Conservation (phyloP, 2,797 vertebrate species). For the Manis pentadactyla region DNA sequence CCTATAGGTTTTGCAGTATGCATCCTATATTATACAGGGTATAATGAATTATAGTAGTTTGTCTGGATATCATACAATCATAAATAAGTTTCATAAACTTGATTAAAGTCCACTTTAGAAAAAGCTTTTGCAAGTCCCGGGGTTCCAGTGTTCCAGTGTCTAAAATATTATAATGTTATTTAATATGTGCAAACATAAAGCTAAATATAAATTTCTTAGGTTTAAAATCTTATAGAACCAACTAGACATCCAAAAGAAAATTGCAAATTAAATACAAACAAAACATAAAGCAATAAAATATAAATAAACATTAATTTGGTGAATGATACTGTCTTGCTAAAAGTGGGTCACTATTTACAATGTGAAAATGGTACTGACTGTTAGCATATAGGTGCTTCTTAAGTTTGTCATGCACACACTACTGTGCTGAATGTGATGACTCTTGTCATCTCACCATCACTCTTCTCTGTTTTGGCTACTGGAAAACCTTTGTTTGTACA, state of each 20-base stretch:
- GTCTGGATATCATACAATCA: not conserved
- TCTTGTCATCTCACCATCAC: not conserved
- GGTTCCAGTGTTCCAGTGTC: not conserved
- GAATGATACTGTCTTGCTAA: not conserved
- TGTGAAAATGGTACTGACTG: not conserved
- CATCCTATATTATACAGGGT: not conserved
- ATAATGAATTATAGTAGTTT: not conserved
- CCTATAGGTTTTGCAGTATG: not conserved
- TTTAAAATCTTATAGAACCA: conserved; percentile 5
- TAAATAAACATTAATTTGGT: conserved; percentile 25
- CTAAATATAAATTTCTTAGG: conserved; percentile 13
- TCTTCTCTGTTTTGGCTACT: not conserved
- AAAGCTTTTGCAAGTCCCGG: not conserved
- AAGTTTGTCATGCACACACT: not conserved
- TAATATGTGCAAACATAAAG: conserved; percentile 5
- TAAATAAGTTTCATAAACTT: conserved; percentile 55
- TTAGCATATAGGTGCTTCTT: not conserved
- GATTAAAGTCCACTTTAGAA: conserved; percentile 3
- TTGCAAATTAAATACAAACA: conserved; percentile 15
- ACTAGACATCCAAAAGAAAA: conserved; percentile 20
- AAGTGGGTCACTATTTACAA: not conserved
- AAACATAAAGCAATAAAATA: conserved; percentile 26
- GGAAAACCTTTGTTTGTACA: not conserved
- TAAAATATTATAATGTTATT: conserved; percentile 33
- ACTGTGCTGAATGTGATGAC: not conserved